Evolutionary conservation across 2,797 vertebrate species (phyloP).

Genomic region (Sternarchorhynchus goeldii): DNA sequence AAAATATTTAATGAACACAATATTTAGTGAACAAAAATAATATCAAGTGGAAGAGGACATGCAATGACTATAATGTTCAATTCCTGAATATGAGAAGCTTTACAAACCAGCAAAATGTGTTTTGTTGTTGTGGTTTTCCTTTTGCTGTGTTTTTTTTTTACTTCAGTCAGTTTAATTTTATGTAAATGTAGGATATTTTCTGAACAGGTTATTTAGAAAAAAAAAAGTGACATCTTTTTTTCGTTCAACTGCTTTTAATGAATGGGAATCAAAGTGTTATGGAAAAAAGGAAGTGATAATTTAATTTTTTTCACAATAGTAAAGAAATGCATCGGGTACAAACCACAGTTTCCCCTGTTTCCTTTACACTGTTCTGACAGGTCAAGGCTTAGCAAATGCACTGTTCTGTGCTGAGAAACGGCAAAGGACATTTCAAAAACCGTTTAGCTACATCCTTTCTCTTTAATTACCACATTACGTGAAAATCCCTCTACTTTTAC

Average conservation of each 20-base stretch:
- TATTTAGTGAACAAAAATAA: conserved; percentile 38
- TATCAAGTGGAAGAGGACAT: conserved; percentile 20
- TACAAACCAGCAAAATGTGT: not conserved
- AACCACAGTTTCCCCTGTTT: not conserved
- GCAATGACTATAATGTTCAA: conserved; percentile 15
- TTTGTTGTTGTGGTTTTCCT: no score
- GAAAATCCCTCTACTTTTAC: not conserved
- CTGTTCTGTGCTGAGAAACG: not conserved
- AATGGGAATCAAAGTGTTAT: conserved; percentile 12
- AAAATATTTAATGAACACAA: conserved; percentile 33
- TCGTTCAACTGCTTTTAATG: conserved; percentile 40
- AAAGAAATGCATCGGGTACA: conserved; percentile 10
- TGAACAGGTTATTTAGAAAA: not conserved
- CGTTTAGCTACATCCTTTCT: conserved; percentile 23
- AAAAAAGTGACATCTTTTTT: not conserved
- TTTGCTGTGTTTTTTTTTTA: not conserved
- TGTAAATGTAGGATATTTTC: no score
- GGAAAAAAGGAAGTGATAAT: not conserved
- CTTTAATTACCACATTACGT: not conserved
- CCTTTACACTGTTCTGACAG: conserved; percentile 18
- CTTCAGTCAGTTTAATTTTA: not conserved
- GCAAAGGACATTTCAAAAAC: conserved; percentile 23
- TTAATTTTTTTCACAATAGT: not conserved
- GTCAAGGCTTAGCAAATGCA: not conserved
- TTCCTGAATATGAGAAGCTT: not conserved